phyloP scores from a whole-genome alignment of 2,888 invertebrate genomes.

The Lathronympha strigana region DNA sequence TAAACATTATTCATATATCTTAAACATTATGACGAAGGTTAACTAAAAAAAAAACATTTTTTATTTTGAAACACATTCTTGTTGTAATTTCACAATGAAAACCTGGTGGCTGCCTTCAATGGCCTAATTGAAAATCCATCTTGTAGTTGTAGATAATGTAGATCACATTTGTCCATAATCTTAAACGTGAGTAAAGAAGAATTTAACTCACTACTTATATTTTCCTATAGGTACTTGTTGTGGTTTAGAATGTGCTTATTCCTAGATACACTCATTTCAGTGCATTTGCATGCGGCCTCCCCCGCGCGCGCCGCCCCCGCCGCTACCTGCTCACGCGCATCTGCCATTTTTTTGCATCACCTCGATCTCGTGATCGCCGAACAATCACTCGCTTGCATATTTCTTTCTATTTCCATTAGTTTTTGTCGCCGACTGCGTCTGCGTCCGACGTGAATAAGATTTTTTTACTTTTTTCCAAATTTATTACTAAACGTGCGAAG shows the following conservation, averaged over 20 bases:
- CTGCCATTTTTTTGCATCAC: constrained; percentile 55
- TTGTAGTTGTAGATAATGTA: no score
- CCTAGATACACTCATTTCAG: constrained; percentile 33
- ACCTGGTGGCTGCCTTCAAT: no score
- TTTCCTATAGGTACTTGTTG: constrained; percentile 23
- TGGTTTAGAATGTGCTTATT: constrained; percentile 30
- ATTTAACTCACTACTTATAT: not conserved
- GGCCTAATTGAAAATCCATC: no score
- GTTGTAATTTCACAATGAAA: no score
- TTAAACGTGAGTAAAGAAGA: constrained; percentile 1
- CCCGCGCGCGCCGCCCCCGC: constrained; percentile 19
- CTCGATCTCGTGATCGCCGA: constrained; percentile 50
- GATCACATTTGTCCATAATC: not conserved
- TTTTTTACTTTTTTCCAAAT: constrained; percentile 59
- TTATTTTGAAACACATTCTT: no score
- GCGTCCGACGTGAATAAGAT: constrained; percentile 55
- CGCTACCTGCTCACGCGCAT: constrained; percentile 67
- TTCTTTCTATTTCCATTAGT: constrained; percentile 63
- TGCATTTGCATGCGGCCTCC: constrained; percentile 58
- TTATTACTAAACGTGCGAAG: constrained; percentile 55
- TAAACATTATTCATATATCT: no score
- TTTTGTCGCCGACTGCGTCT: constrained; percentile 50
- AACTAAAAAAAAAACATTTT: no score
- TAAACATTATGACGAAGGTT: no score
- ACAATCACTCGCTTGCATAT: constrained; percentile 65